These are phyloP conservation scores for Spondyliosoma cantharus DNA, from an alignment of 2,797 vertebrate genomes.

Conservation along the genomic window DNA sequence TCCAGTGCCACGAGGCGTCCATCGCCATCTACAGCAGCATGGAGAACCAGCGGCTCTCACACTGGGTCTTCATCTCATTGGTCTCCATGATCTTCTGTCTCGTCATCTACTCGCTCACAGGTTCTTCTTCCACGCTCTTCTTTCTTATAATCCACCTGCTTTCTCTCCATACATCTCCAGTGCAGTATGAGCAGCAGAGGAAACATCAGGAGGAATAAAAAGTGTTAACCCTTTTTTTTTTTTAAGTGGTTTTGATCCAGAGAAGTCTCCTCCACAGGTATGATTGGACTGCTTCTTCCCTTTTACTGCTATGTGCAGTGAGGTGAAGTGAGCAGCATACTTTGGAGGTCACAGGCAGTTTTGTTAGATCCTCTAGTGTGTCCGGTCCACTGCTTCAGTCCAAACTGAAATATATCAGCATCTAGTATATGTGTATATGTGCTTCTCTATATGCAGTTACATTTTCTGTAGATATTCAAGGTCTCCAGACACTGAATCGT, in stretches of 20 bases:
- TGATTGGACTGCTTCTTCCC: neutral
- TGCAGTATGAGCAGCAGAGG: no score
- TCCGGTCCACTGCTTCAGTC: neutral
- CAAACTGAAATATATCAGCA: neutral
- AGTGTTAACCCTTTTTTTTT: neutral
- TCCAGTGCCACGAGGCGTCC: slow-evolving; percentile 93
- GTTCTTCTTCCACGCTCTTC: slow-evolving; percentile 68
- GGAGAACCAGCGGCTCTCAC: slow-evolving; percentile 88
- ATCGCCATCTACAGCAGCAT: slow-evolving; percentile 96
- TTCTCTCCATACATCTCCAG: neutral
- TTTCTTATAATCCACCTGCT: neutral
- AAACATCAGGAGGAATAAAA: neutral
- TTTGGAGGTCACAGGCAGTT: neutral
- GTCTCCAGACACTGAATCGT: neutral
- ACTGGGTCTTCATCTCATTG: slow-evolving; percentile 90
- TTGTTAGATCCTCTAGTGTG: neutral
- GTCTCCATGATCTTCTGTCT: slow-evolving; percentile 93
- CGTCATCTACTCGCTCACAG: slow-evolving; percentile 94
- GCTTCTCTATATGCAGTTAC: neutral
- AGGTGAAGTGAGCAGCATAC: neutral
- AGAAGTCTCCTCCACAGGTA: neutral
- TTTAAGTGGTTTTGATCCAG: neutral
- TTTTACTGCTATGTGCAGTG: neutral
- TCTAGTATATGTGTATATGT: neutral
- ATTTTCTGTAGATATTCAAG: neutral